Base-by-base conservation (phyloP, 2,113 vertebrate species). In the Bagarius yarrelli region DNA sequence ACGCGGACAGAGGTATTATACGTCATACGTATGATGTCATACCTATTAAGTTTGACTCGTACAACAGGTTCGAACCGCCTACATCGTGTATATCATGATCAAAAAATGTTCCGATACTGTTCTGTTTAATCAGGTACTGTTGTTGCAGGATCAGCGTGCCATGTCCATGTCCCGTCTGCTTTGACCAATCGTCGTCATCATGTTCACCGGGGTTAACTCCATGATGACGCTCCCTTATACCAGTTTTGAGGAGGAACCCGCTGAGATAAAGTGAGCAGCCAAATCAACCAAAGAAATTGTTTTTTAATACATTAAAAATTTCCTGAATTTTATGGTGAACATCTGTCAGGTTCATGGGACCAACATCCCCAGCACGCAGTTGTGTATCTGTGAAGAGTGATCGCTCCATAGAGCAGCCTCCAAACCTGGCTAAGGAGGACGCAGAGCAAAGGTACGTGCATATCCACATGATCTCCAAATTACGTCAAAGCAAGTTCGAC, bases 301-400 rank as follows among this genome's bases (percentile, higher is more conserved):
- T n/a, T n/a, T 0, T 25, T n/a, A 69, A 25, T 13, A 36, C 23
- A 67, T 11, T 25, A 47, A 15, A 2, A 66, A 66, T 8, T 3
- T n/a, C 21, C 64, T 67, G 64, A 36, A 36, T 36, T 36, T 34
- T 4, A 18, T 71, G n/a, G n/a, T 73, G 50, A 27, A 72, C 18
- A 21, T 72, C 47, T 53, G 18, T 34, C 27, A 73, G 52, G 27
- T 34, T 55, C 2, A 32, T 55, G 27, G 27, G 34, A 19, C 32
- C 70, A 76, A n/a, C n/a, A 60, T 60, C 34, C 27, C 9, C 56
- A 40, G n/a, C 56, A 61, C 40, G 4, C 8, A 76, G 74, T 56
- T 76, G 74, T 47, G 57, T 76, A 16, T 76, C 74, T 16, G 27
- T 61, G 56, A 61, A 60, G 34, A 76, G 55, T 60, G 32, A 76